phyloP scores from a whole-genome alignment of 1,140 invertebrate species.

The Varroa destructor region DNA sequence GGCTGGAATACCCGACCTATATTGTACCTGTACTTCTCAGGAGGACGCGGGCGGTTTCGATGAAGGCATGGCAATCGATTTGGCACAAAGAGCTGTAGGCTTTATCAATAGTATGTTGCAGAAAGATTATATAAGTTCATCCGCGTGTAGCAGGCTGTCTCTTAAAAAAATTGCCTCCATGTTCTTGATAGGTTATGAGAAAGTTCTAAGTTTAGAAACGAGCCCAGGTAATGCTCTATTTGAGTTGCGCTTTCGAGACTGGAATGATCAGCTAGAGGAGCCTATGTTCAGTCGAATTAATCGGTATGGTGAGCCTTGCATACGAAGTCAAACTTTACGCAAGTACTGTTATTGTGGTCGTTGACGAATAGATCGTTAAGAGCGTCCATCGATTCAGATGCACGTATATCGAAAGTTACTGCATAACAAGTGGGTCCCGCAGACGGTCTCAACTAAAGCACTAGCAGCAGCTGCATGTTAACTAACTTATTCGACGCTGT shows the following conservation, averaged over 20 bases:
- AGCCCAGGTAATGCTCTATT: neutral
- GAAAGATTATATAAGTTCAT: neutral
- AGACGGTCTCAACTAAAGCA: no score
- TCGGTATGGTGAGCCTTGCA: slow-evolving; percentile 10
- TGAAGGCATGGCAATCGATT: neutral
- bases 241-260: neutral
- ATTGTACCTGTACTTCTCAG: slow-evolving; percentile 55
- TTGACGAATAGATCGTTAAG: no score
- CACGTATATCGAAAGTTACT: no score
- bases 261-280: neutral
- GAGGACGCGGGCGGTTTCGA: neutral
- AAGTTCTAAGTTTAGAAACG: slow-evolving; percentile 9
- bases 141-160: neutral
- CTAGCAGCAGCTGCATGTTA: no score
- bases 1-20: slow-evolving; percentile 62
- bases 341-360: slow-evolving; percentile 5
- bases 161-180: neutral
- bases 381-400: no score
- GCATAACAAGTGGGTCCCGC: no score
- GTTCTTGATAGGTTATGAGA: neutral
- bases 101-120: neutral
- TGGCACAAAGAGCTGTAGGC: neutral
- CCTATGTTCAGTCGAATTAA: slow-evolving; percentile 18
- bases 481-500: no score
- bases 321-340: neutral